phyloP scores from a whole-genome alignment of 2,113 vertebrate species.

The Callithrix jacchus region DNA sequence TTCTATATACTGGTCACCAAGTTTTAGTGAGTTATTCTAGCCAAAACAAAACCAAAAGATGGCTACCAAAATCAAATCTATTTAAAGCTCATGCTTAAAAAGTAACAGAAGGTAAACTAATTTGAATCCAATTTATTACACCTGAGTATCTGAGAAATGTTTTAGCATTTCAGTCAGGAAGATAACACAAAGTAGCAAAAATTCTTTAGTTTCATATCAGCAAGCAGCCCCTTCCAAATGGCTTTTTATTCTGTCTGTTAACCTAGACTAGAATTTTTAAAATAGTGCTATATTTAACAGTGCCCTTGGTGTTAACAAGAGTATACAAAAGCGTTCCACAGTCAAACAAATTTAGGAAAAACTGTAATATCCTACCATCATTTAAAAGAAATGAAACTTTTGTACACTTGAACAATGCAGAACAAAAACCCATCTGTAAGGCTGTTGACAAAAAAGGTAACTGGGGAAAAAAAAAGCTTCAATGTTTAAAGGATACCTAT shows the following conservation, averaged over 20 bases:
- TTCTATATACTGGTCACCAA: neutral
- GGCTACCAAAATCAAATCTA: neutral
- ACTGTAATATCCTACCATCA: neutral
- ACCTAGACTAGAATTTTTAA: neutral
- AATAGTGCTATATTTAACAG: neutral
- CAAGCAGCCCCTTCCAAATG: neutral
- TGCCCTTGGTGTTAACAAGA: neutral
- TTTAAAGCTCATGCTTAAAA: neutral
- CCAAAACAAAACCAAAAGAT: neutral
- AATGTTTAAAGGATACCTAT: neutral
- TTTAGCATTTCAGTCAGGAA: constrained; percentile 39
- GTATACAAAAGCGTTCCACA: neutral
- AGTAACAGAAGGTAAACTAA: neutral
- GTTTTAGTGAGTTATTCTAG: constrained; percentile 14
- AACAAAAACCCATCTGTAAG: neutral
- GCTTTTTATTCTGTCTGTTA: neutral
- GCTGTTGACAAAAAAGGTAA: neutral
- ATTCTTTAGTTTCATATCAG: neutral
- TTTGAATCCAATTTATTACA: constrained; percentile 30
- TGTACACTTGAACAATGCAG: neutral
- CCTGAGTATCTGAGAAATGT: neutral
- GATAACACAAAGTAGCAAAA: neutral
- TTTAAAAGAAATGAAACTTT: constrained; percentile 33
- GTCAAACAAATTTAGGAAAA: neutral
- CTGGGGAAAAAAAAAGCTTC: neutral